phyloP scores from a whole-genome alignment of 2,113 vertebrate species.

The Poicephalus meyeri region DNA sequence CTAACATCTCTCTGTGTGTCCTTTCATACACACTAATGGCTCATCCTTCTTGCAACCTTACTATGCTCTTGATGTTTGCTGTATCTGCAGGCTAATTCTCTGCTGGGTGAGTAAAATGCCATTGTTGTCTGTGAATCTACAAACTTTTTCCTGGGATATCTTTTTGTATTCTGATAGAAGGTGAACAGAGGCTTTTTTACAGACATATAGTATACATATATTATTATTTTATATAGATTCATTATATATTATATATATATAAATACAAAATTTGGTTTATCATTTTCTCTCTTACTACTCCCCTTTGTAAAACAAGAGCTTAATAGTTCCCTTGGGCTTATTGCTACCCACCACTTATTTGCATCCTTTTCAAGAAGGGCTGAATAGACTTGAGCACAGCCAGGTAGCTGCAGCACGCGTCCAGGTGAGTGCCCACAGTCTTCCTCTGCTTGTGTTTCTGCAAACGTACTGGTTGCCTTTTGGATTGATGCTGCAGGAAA shows the following conservation, averaged over 20 bases:
- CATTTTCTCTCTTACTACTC: neutral
- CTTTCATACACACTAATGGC: neutral
- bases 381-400: neutral
- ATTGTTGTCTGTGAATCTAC: neutral
- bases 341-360: neutral
- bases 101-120: rapidly evolving
- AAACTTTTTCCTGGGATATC: neutral
- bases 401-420: neutral
- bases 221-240: neutral
- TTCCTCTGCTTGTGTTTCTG: neutral
- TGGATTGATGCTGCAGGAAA: neutral
- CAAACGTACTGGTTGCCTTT: neutral
- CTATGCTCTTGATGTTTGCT: neutral
- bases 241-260: neutral
- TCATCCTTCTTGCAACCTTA: neutral
- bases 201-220: neutral
- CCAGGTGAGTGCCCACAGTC: neutral
- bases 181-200: neutral
- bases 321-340: neutral
- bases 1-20: neutral
- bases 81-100: neutral
- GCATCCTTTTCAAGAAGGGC: neutral
- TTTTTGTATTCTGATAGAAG: neutral
- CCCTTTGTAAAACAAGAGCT: neutral
- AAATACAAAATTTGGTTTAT: neutral